Conservation (phyloP, 2,888 invertebrate genomes). For the Cephus nigrinus region DNA sequence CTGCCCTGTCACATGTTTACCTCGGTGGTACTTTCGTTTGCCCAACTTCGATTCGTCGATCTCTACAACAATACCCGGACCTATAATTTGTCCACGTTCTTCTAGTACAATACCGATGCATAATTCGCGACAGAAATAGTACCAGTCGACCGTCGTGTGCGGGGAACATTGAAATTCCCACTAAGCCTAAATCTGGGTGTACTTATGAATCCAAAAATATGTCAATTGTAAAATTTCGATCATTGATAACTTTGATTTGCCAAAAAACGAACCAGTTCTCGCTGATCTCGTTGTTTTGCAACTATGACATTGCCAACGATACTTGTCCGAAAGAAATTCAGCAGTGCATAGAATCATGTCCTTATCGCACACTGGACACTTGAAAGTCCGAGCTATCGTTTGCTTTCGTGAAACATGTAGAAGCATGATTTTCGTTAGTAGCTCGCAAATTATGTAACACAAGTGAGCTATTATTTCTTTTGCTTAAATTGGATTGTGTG, state of each 20-base stretch:
- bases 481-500: too few relatives aligned
- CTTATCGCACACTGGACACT: slow-evolving; percentile 1
- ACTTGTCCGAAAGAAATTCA: slow-evolving; percentile 16
- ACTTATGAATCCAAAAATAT: not conserved
- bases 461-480: too few relatives aligned
- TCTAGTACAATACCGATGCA: too few relatives aligned
- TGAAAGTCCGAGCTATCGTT: too few relatives aligned
- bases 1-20: slow-evolving; percentile 22
- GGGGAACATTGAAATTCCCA: not conserved
- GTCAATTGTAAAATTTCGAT: not conserved
- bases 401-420: too few relatives aligned
- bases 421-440: too few relatives aligned
- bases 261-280: not conserved
- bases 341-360: slow-evolving; percentile 5
- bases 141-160: too few relatives aligned
- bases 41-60: slow-evolving; percentile 30
- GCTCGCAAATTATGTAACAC: too few relatives aligned
- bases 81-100: too few relatives aligned
- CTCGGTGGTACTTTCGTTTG: slow-evolving; percentile 24
- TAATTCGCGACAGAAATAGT: too few relatives aligned
- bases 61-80: slow-evolving; percentile 26
- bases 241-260: not conserved
- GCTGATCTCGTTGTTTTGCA: slow-evolving; percentile 4
- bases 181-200: not conserved
- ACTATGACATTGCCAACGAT: slow-evolving; percentile 16